phyloP scores from a whole-genome alignment of 2,888 invertebrate species.

The Polyploca ridens region DNA sequence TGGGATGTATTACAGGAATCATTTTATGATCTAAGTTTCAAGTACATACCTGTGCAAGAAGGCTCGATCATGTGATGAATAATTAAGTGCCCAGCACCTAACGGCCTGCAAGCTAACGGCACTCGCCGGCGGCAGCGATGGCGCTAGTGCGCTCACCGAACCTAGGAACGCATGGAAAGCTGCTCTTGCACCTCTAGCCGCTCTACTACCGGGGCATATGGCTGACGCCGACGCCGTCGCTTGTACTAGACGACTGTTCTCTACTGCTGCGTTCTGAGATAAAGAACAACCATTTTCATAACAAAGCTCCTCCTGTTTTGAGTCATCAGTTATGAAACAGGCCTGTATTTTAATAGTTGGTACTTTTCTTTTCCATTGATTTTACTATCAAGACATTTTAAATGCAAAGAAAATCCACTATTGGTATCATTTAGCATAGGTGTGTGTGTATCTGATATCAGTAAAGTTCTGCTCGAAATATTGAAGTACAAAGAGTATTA shows the following conservation, averaged over 20 bases:
- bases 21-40: too few relatives aligned
- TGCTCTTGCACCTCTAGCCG: slow-evolving; percentile 79
- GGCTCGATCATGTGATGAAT: slow-evolving; percentile 94
- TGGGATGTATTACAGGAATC: too few relatives aligned
- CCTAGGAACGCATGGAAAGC: slow-evolving; percentile 94
- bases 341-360: too few relatives aligned
- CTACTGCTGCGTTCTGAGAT: slow-evolving; percentile 44
- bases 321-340: too few relatives aligned
- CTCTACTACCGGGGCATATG: slow-evolving; percentile 71
- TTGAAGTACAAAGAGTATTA: neutral
- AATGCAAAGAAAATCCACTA: too few relatives aligned
- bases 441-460: too few relatives aligned
- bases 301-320: too few relatives aligned
- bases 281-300: neutral
- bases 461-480: too few relatives aligned
- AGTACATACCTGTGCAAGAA: slow-evolving; percentile 90
- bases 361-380: too few relatives aligned
- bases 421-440: too few relatives aligned
- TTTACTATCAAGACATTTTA: too few relatives aligned
- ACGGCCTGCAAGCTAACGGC: slow-evolving; percentile 96
- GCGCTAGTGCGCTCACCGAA: slow-evolving; percentile 96
- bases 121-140: slow-evolving; percentile 93
- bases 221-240: slow-evolving; percentile 65
- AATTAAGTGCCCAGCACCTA: slow-evolving; percentile 96
- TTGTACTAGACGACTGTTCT: slow-evolving; percentile 38